Percentiles rank a stretch among this genome's conserved stretches.
phyloP scores from a whole-genome alignment of 1,140 invertebrate species.

The Bombus soroeensis region DNA sequence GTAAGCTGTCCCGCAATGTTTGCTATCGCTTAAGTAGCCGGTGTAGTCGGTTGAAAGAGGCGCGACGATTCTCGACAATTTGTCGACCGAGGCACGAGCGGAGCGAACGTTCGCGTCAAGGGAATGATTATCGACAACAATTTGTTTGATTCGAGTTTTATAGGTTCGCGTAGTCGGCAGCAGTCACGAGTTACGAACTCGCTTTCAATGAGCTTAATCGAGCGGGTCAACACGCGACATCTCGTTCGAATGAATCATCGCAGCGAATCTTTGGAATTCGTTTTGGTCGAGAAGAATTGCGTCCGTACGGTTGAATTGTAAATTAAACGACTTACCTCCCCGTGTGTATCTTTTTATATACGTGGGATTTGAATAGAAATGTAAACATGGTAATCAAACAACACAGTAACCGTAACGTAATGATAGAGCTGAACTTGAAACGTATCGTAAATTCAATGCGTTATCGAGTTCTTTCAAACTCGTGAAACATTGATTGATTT shows the following conservation, averaged over 20 bases:
- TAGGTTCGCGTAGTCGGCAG: constrained; percentile 12
- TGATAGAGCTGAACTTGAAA: not conserved
- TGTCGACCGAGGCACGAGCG: not conserved
- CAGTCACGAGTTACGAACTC: constrained; percentile 49
- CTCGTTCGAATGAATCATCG: constrained; percentile 62
- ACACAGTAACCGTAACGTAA: too few relatives aligned
- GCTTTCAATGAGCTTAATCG: constrained; percentile 64
- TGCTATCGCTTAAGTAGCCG: not conserved
- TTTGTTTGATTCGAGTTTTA: constrained; percentile 43
- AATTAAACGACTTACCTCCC: too few relatives aligned
- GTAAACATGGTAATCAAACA: too few relatives aligned
- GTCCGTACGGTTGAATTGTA: too few relatives aligned
- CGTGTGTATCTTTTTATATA: too few relatives aligned
- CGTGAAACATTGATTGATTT: not conserved
- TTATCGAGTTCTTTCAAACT: not conserved
- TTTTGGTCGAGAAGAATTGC: too few relatives aligned
- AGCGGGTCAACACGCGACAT: constrained; percentile 55
- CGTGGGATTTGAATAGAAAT: too few relatives aligned
- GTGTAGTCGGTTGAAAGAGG: not conserved
- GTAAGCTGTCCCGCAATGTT: constrained; percentile 22
- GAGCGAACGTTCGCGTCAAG: not conserved
- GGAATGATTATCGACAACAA: constrained; percentile 20
- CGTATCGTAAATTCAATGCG: not conserved
- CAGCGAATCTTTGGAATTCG: not conserved
- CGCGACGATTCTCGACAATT: not conserved